Conservation (phyloP, 2,888 invertebrate species). For the Melanostoma mellinum region DNA sequence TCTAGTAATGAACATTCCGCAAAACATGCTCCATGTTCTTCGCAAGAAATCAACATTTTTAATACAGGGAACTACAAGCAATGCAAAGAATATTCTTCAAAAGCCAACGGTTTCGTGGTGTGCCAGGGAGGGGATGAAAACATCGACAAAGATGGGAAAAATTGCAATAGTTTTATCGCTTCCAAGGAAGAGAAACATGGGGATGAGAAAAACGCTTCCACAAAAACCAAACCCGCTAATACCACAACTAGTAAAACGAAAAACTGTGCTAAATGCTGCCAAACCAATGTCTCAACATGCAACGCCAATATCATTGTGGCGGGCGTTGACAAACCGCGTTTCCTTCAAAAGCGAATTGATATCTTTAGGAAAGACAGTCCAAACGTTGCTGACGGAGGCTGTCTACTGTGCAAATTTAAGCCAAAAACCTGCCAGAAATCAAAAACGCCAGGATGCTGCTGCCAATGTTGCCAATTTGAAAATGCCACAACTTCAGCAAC, state of each 20-base stretch:
- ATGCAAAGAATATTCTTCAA: slow-evolving; percentile 30
- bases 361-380: slow-evolving; percentile 51
- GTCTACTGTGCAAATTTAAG: slow-evolving; percentile 58
- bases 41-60: slow-evolving; percentile 37
- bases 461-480: slow-evolving; percentile 18
- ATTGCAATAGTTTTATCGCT: slow-evolving; percentile 48
- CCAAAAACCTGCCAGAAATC: slow-evolving; percentile 64
- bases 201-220: slow-evolving; percentile 46
- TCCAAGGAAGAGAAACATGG: neutral
- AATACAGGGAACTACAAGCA: slow-evolving; percentile 56
- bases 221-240: slow-evolving; percentile 47
- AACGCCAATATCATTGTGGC: slow-evolving; percentile 26
- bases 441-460: slow-evolving; percentile 43
- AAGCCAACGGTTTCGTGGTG: slow-evolving; percentile 7
- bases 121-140: neutral
- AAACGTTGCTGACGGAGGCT: slow-evolving; percentile 17
- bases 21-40: slow-evolving; percentile 36
- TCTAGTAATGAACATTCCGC: slow-evolving; percentile 42
- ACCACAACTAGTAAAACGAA: slow-evolving; percentile 61
- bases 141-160: neutral
- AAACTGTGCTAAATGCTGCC: slow-evolving; percentile 63
- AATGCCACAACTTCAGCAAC: neutral
- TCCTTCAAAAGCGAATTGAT: slow-evolving; percentile 66
- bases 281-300: slow-evolving; percentile 52
- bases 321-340: slow-evolving; percentile 59